Evolutionary conservation across 2,888 invertebrate genomes (phyloP).

Genomic region (Nephrotoma guestfalica): DNA sequence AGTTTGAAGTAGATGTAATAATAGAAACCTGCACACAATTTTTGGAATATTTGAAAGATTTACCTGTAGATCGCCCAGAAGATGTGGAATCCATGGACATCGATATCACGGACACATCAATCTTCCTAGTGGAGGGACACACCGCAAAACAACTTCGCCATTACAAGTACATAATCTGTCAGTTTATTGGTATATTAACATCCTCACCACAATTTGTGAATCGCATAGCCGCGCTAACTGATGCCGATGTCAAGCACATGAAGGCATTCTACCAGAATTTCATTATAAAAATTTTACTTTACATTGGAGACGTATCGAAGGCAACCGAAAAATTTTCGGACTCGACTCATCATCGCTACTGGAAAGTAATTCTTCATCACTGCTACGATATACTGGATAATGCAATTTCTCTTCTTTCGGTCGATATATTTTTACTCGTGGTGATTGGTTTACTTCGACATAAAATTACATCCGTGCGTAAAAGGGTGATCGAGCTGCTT

Average conservation of each 20-base stretch:
- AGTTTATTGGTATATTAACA: slow-evolving; percentile 55
- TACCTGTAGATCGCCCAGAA: slow-evolving; percentile 47
- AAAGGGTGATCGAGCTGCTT: slow-evolving; percentile 72
- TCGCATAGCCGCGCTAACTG: slow-evolving; percentile 40
- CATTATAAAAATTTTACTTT: slow-evolving; percentile 51
- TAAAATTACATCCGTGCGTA: slow-evolving; percentile 51
- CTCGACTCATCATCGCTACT: slow-evolving; percentile 51
- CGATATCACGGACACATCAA: slow-evolving; percentile 18
- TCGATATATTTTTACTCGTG: slow-evolving; percentile 64
- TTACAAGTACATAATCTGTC: slow-evolving; percentile 66
- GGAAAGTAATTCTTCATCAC: slow-evolving; percentile 67
- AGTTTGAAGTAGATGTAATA: slow-evolving; percentile 47
- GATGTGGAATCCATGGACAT: slow-evolving; percentile 31
- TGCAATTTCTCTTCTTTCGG: slow-evolving; percentile 63
- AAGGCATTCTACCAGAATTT: slow-evolving; percentile 51
- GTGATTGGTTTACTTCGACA: slow-evolving; percentile 58
- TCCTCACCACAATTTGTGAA: slow-evolving; percentile 54
- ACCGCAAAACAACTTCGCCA: slow-evolving; percentile 65
- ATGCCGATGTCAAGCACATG: slow-evolving; percentile 35
- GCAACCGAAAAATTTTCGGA: slow-evolving; percentile 45
- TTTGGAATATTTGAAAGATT: slow-evolving; percentile 44
- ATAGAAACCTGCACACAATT: slow-evolving; percentile 52
- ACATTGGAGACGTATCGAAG: slow-evolving; percentile 49
- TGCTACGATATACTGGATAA: slow-evolving; percentile 68
- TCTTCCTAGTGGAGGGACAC: slow-evolving; percentile 49